Percentiles rank a stretch among this genome's conserved stretches.
Conservation (phyloP, 2,888 invertebrate genomes). For the Nowickia ferox region DNA sequence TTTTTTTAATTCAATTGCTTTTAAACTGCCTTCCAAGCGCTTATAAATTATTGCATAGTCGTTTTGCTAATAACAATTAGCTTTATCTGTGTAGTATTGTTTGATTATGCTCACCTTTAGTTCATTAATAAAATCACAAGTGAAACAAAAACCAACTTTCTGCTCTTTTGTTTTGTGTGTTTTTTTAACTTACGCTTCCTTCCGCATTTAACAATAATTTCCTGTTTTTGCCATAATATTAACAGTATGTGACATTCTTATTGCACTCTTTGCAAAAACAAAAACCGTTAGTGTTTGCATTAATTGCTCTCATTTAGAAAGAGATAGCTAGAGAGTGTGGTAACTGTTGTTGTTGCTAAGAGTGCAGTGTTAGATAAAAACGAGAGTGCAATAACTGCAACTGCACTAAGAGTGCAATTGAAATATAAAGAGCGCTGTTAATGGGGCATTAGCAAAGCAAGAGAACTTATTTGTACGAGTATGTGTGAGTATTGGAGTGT, state of each 20-base stretch:
- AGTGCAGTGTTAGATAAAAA: not conserved
- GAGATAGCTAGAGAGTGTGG: not conserved
- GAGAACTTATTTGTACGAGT: not conserved
- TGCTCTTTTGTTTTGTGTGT: slow-evolving; percentile 40
- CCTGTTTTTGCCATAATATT: slow-evolving; percentile 54
- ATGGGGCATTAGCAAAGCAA: not conserved
- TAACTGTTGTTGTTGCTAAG: not conserved
- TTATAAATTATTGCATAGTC: not conserved
- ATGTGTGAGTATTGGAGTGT: not conserved
- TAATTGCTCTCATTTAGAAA: not conserved
- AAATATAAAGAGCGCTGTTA: not conserved
- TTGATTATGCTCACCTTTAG: slow-evolving; percentile 1
- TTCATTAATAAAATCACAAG: not conserved
- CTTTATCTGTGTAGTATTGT: slow-evolving; percentile 7
- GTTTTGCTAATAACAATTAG: slow-evolving; percentile 26
- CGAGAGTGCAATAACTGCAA: slow-evolving; percentile 17
- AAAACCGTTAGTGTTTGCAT: not conserved
- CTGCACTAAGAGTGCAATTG: slow-evolving; percentile 8
- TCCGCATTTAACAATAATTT: slow-evolving; percentile 65
- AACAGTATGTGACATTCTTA: not conserved
- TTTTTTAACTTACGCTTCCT: slow-evolving; percentile 63
- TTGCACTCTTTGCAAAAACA: not conserved
- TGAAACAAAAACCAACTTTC: not conserved
- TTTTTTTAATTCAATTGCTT: no score
- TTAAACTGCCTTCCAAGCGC: not conserved